Percentiles rank a stretch among this genome's conserved stretches.
phyloP scores from a whole-genome alignment of 2,888 invertebrate species.

The Macaria liturata region DNA sequence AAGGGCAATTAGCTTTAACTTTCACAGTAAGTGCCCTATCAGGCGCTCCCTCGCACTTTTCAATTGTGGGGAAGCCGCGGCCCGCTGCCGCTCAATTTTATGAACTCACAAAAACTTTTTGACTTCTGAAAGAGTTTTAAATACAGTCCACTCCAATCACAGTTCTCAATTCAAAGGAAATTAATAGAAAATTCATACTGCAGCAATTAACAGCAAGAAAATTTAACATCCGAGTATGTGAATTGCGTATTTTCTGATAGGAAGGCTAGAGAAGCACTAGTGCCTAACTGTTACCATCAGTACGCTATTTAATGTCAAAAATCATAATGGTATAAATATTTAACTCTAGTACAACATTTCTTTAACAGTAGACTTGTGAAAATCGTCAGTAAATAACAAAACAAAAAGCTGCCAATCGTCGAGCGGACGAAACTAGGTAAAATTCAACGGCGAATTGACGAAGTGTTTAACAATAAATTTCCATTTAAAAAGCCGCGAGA shows the following conservation, averaged over 20 bases:
- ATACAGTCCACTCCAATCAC: constrained; percentile 36
- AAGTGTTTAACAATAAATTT: constrained; percentile 83
- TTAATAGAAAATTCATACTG: no score
- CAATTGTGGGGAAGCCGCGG: constrained; percentile 78
- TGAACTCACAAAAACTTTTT: constrained; percentile 69
- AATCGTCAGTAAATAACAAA: constrained; percentile 25
- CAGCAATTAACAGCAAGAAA: no score
- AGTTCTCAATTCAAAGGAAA: no score
- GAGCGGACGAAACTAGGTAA: constrained; percentile 58
- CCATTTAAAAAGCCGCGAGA: constrained; percentile 82
- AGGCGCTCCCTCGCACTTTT: constrained; percentile 72
- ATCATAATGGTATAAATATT: no score
- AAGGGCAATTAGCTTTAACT: constrained; percentile 84
- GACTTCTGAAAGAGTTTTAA: constrained; percentile 67
- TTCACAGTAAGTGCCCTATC: constrained; percentile 83
- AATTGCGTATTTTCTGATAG: no score
- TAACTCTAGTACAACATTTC: no score
- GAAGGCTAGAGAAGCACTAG: no score
- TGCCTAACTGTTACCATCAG: no score
- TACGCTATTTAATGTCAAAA: no score
- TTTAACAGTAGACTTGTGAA: no score
- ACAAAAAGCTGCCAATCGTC: constrained; percentile 36
- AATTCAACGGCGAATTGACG: constrained; percentile 72
- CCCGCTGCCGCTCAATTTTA: constrained; percentile 76
- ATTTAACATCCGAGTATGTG: no score